Base-by-base conservation (phyloP, 2,113 vertebrate species). In the Anser cygnoides region DNA sequence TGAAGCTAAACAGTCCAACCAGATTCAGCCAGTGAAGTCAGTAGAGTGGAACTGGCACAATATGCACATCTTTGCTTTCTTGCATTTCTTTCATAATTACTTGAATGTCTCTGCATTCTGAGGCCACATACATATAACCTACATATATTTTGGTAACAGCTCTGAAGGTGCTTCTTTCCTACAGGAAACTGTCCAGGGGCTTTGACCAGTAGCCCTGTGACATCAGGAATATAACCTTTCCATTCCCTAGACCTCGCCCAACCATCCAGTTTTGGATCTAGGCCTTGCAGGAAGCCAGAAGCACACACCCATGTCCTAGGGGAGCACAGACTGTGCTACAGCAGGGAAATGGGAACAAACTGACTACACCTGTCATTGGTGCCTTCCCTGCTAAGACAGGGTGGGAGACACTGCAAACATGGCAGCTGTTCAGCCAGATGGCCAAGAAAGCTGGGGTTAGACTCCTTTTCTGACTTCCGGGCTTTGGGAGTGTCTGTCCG, bases 221-320 rank as follows among this genome's bases (percentile, higher is more conserved):
- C 35, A 4, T 16, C 25, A 90, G 44, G 23, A 75, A 18, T 29
- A 21, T 75, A 81, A 89, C 73, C 70, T 93, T 92, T 94, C 54
- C 54, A 66, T 81, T 33, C 70, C 71, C 21, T 87, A 91, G 84
- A 61, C 37, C 23, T 59, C 66, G 9, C 44, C 31, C n/a, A 79
- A 0, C 33, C 58, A n/a, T 77, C 19, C 43, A 78, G 10, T 71
- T 87, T 81, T 96, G 91, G 92, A 92, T 73, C 11, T 66, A 82
- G 92, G 62, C 92, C 86, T 93, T 54, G 22, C 81, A 95, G 95
- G 95, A 95, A 95, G 86, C 86, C 74, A 66, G 81, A 74, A 80
- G 81, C 80, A 91, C 92, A 96, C 95, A 83, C 95, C 96, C 93
- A 91, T 94, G 95, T 95, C 93, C 96, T 87, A 92, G 78, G 87